Evolutionary conservation across 1,140 invertebrate species (phyloP).

Genomic region (Mercenaria mercenaria): DNA sequence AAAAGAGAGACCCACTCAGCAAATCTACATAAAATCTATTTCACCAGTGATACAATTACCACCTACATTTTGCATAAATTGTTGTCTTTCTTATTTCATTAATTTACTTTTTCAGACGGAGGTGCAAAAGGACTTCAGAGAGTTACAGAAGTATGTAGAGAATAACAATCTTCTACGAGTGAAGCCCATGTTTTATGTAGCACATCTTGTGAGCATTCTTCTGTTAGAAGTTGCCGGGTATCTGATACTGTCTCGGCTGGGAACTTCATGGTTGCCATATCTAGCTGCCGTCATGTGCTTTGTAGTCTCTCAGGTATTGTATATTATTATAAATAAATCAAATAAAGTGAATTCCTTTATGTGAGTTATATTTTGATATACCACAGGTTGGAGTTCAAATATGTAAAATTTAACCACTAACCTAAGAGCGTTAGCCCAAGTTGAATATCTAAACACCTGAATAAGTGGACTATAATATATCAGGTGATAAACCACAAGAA

Average conservation of each 20-base stretch:
- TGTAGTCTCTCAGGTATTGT: conserved; percentile 80
- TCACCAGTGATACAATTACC: too few species aligned
- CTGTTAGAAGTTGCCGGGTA: conserved; percentile 77
- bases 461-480: too few species aligned
- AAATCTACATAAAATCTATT: too few species aligned
- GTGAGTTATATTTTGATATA: too few species aligned
- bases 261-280: conserved; percentile 74
- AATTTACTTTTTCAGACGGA: conserved; percentile 70
- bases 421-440: too few species aligned
- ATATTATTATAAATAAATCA: not conserved
- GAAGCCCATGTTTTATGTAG: conserved; percentile 81
- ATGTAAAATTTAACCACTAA: too few species aligned
- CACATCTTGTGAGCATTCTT: conserved; percentile 81
- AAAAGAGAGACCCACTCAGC: too few species aligned
- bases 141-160: conserved; percentile 78
- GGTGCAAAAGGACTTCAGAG: conserved; percentile 80
- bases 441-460: too few species aligned
- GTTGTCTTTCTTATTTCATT: too few species aligned
- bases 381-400: too few species aligned
- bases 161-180: conserved; percentile 80
- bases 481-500: too few species aligned
- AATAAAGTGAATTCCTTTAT: not conserved
- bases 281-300: conserved; percentile 72
- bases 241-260: conserved; percentile 71
- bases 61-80: too few species aligned